phyloP scores from a whole-genome alignment of 23 tunicate genomes.

The Phallusia fumigata region DNA sequence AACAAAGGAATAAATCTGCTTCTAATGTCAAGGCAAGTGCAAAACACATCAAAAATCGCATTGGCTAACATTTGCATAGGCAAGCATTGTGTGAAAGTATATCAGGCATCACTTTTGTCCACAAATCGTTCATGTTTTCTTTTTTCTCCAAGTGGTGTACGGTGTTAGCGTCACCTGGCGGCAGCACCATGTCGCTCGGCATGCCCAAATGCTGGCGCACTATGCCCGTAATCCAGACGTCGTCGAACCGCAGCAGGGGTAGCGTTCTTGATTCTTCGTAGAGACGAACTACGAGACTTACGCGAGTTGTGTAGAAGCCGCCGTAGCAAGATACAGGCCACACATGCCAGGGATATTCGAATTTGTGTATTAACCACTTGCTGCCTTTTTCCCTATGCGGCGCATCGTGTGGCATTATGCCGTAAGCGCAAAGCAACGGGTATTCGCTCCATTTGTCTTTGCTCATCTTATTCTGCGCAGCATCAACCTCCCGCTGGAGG shows the following conservation, averaged over 20 bases:
- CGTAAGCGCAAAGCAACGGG: background rate
- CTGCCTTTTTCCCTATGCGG: constrained; percentile 9
- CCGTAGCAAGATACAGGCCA: constrained; percentile 2
- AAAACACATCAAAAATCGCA: too few relatives aligned
- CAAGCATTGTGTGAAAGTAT: too few relatives aligned
- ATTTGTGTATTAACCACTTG: constrained; percentile 2
- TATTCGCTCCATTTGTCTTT: constrained; percentile 1
- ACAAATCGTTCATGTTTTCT: too few relatives aligned
- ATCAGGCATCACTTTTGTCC: too few relatives aligned
- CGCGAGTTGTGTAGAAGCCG: constrained; percentile 9
- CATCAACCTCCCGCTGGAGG: background rate
- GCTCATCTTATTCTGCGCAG: background rate
- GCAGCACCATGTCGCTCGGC: constrained; percentile 8
- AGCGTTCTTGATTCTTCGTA: background rate
- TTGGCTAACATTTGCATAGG: too few relatives aligned
- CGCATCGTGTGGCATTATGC: background rate
- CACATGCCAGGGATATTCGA: background rate
- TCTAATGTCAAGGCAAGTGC: too few relatives aligned
- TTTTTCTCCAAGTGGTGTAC: too few relatives aligned
- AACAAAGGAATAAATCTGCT: too few relatives aligned
- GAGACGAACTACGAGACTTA: background rate
- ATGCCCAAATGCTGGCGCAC: background rate
- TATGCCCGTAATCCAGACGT: constrained; percentile 15
- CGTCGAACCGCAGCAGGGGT: background rate
- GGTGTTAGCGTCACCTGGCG: background rate